These are phyloP conservation scores for Diachasmimorpha longicaudata DNA, from an alignment of 1,140 invertebrate species.

Conservation along the genomic window DNA sequence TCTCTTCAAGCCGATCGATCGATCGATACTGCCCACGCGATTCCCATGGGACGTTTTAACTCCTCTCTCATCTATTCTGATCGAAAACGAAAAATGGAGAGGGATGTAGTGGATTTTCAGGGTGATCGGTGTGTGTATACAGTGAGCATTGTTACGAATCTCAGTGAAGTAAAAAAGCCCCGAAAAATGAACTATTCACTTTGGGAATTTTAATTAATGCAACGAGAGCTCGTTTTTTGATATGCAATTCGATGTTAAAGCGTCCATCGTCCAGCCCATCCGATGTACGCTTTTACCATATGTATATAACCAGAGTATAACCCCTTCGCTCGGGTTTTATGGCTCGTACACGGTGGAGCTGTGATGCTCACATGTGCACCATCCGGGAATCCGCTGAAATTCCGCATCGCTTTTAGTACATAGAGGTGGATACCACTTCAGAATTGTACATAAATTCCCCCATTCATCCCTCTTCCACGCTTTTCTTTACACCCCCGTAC, in stretches of 20 bases:
- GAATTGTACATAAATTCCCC: conserved; percentile 51
- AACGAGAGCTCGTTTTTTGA: conserved; percentile 19
- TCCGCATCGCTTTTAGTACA: conserved; percentile 36
- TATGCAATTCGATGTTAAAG: conserved; percentile 28
- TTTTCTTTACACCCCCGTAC: background rate
- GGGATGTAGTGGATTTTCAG: background rate
- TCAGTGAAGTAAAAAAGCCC: background rate
- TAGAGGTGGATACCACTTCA: conserved; percentile 27
- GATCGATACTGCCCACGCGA: conserved; percentile 29
- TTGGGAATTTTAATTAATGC: conserved; percentile 20
- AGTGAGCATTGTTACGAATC: conserved; percentile 19
- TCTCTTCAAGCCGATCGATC: conserved; percentile 19
- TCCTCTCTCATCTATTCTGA: conserved; percentile 11
- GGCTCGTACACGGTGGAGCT: background rate
- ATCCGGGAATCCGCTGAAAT: conserved; percentile 40
- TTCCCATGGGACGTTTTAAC: conserved; percentile 23
- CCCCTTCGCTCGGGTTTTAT: conserved; percentile 21
- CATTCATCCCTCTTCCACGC: background rate
- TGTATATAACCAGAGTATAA: background rate
- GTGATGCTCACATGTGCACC: conserved; percentile 25
- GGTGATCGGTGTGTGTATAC: background rate
- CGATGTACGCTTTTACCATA: background rate
- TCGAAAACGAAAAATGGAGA: background rate
- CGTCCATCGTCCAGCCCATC: conserved; percentile 17
- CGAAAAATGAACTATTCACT: conserved; percentile 16